phyloP scores from a whole-genome alignment of 2,113 vertebrate genomes.

The Pantherophis guttatus region DNA sequence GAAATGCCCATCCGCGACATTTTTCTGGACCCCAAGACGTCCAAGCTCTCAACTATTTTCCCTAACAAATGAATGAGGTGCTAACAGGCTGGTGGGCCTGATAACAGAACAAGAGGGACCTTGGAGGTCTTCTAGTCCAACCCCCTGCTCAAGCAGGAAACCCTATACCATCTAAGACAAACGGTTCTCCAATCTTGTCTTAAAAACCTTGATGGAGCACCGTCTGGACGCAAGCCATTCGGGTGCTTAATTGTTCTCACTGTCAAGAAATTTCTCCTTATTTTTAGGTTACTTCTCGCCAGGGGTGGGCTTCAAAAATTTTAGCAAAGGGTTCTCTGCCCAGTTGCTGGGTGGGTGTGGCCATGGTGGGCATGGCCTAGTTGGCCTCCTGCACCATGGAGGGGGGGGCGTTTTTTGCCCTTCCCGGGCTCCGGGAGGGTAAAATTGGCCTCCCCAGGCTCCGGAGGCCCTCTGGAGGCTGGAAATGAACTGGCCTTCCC shows the following conservation, averaged over 20 bases:
- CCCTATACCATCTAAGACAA: not conserved
- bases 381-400: too few relatives aligned
- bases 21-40: too few relatives aligned
- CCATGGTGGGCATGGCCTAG: too few relatives aligned
- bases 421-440: too few relatives aligned
- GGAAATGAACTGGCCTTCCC: too few relatives aligned
- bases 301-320: too few relatives aligned
- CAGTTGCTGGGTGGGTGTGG: too few relatives aligned
- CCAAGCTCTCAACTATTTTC: not conserved
- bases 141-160: not conserved
- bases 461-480: too few relatives aligned
- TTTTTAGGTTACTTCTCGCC: not conserved
- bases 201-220: not conserved
- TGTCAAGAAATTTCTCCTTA: not conserved
- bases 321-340: too few relatives aligned
- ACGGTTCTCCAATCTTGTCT: not conserved
- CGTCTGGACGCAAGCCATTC: not conserved
- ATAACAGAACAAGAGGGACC: not conserved
- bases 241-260: not conserved
- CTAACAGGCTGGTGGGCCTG: not conserved
- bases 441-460: too few relatives aligned
- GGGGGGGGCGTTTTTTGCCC: too few relatives aligned
- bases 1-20: not conserved
- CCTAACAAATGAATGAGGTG: not conserved
- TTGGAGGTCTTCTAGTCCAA: not conserved